Percentiles rank a stretch among this genome's conserved stretches.
phyloP scores from a whole-genome alignment of 2,797 vertebrate species.

The Phoeniculus purpureus region DNA sequence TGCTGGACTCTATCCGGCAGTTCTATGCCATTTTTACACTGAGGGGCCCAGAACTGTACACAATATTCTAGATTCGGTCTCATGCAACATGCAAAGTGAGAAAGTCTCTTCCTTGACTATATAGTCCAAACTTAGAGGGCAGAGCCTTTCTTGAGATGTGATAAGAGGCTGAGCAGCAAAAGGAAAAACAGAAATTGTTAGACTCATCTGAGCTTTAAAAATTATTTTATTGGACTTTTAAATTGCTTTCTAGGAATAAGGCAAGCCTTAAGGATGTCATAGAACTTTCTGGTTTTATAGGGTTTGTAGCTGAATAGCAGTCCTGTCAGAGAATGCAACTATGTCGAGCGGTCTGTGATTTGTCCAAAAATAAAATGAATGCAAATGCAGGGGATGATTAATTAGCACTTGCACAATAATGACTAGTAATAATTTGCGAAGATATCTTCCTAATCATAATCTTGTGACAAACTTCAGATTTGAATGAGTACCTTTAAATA shows the following conservation, averaged over 20 bases:
- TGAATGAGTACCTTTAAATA: neutral
- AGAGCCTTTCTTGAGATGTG: neutral
- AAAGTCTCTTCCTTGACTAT: neutral
- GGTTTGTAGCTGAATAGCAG: neutral
- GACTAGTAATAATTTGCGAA: constrained; percentile 2
- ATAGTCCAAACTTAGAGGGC: neutral
- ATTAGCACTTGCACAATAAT: neutral
- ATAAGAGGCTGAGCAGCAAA: neutral
- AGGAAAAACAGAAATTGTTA: neutral
- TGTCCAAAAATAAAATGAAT: neutral
- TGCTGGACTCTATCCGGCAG: too few relatives aligned
- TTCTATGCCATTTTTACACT: too few relatives aligned
- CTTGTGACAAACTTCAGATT: constrained; percentile 20
- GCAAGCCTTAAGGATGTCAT: neutral
- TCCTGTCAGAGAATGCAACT: neutral
- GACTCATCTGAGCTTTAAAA: neutral
- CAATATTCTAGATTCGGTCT: too few relatives aligned
- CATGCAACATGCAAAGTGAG: neutral
- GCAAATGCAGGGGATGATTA: neutral
- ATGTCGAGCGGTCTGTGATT: neutral
- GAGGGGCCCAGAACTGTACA: too few relatives aligned
- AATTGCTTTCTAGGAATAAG: neutral
- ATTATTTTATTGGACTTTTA: neutral
- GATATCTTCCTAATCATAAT: constrained; percentile 19
- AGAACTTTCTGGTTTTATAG: neutral